A percentile compares a stretch with the other conserved stretches of the same genome.
Evolutionary conservation across 2,888 invertebrate genomes (phyloP).

Genomic region (Dysmachus trigonus): DNA sequence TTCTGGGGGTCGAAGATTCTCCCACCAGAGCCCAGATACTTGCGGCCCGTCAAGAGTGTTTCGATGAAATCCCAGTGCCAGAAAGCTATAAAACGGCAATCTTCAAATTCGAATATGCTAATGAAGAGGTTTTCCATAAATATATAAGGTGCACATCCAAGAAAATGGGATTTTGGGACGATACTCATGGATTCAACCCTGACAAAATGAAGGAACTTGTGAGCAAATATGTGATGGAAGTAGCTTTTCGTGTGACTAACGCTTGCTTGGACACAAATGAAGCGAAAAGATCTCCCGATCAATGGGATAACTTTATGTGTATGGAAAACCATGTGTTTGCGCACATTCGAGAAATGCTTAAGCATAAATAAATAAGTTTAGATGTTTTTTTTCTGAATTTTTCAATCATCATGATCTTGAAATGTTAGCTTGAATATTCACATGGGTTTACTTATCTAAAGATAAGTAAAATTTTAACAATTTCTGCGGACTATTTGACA

Average conservation of each 20-base stretch:
- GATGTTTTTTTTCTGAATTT: not conserved
- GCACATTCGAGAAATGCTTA: not conserved
- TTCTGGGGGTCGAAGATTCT: not conserved
- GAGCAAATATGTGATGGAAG: not conserved
- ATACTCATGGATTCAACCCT: not conserved
- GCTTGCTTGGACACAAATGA: not conserved
- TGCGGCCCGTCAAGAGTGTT: not conserved
- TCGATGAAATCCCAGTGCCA: not conserved
- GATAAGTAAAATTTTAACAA: too few relatives aligned
- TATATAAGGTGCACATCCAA: not conserved
- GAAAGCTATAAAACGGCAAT: not conserved
- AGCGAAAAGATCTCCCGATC: not conserved
- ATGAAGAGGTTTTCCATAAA: not conserved
- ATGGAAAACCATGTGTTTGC: not conserved
- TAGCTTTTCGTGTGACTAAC: not conserved
- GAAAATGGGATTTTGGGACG: not conserved
- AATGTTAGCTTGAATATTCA: too few relatives aligned
- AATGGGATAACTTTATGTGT: not conserved
- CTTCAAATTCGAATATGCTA: not conserved
- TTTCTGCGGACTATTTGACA: too few relatives aligned
- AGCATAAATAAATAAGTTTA: not conserved
- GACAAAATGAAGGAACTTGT: not conserved
- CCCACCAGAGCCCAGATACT: not conserved
- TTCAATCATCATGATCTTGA: too few relatives aligned
- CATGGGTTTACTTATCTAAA: too few relatives aligned